Percentiles rank a stretch among this genome's conserved stretches.
Evolutionary conservation across 2,888 invertebrate genomes (phyloP).

Genomic region (Lasioglossum malachurum): DNA sequence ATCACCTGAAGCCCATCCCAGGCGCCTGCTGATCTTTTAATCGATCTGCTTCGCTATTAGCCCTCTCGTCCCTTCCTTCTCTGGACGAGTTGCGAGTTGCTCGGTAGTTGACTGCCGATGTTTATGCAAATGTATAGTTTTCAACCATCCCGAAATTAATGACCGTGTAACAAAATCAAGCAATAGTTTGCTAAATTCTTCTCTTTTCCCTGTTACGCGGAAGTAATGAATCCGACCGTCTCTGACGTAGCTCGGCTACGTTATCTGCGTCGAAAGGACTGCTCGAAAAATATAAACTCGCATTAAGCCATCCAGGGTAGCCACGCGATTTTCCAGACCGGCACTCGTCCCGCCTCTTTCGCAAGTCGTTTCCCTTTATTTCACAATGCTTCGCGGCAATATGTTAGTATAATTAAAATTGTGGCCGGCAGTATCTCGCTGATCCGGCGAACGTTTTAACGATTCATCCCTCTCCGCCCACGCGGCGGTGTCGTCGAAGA

Average conservation of each 20-base stretch:
- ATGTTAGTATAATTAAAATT: slow-evolving; percentile 18
- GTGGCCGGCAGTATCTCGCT: background rate
- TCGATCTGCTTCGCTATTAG: background rate
- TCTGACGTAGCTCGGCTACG: background rate
- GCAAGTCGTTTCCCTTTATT: background rate
- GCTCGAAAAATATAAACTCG: slow-evolving; percentile 1
- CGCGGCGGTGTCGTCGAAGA: background rate
- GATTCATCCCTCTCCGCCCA: background rate
- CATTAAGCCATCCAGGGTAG: background rate
- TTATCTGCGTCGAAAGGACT: background rate
- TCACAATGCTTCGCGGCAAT: background rate
- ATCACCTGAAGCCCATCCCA: background rate
- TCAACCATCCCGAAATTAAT: too few species aligned
- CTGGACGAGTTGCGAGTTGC: too few species aligned
- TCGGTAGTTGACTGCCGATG: too few species aligned
- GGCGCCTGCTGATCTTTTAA: background rate
- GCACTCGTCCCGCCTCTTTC: background rate
- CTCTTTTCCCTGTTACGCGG: background rate
- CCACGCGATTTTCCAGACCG: background rate
- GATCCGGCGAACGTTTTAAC: slow-evolving; percentile 25
- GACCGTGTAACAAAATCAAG: background rate
- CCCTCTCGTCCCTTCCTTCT: background rate
- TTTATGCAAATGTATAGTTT: too few species aligned
- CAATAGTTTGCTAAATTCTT: background rate
- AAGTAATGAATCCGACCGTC: background rate